phyloP scores from a whole-genome alignment of 2,113 vertebrate species.

The Misgurnus anguillicaudatus region DNA sequence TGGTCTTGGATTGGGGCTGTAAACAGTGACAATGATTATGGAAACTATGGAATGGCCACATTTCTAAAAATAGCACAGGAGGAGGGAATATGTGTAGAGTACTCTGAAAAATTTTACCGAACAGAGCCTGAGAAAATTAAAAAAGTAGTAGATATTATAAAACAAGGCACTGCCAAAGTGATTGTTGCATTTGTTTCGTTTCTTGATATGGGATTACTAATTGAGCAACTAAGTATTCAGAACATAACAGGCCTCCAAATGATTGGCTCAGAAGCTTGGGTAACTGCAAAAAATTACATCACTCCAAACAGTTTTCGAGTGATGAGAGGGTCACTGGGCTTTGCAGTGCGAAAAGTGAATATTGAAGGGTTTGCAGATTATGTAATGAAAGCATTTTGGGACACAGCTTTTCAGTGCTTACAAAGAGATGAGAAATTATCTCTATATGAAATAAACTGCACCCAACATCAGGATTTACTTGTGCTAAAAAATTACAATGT shows the following conservation, averaged over 20 bases:
- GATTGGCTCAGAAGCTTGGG: constrained; percentile 74
- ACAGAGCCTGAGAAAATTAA: constrained; percentile 63
- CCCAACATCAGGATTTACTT: neutral
- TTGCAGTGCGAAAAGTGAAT: neutral
- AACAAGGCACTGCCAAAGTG: constrained; percentile 66
- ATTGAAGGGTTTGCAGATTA: neutral
- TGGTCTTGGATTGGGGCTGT: constrained; percentile 67
- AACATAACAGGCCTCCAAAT: constrained; percentile 72
- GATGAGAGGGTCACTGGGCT: neutral
- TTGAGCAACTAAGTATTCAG: constrained; percentile 65
- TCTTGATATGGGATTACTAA: constrained; percentile 71
- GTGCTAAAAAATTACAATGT: neutral
- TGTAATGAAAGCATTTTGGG: neutral
- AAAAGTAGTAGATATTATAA: constrained; percentile 70
- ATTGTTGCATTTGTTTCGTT: constrained; percentile 71
- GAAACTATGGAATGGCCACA: constrained; percentile 75
- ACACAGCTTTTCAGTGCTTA: neutral
- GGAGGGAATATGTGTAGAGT: constrained; percentile 73
- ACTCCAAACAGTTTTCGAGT: constrained; percentile 61
- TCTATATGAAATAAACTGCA: neutral
- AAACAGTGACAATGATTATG: constrained; percentile 74
- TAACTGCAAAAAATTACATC: constrained; percentile 67
- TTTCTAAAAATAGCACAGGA: constrained; percentile 67
- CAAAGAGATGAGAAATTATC: neutral
- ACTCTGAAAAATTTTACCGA: constrained; percentile 67